Base-by-base conservation (phyloP, 2,113 vertebrate genomes). In the Halichoerus grypus region DNA sequence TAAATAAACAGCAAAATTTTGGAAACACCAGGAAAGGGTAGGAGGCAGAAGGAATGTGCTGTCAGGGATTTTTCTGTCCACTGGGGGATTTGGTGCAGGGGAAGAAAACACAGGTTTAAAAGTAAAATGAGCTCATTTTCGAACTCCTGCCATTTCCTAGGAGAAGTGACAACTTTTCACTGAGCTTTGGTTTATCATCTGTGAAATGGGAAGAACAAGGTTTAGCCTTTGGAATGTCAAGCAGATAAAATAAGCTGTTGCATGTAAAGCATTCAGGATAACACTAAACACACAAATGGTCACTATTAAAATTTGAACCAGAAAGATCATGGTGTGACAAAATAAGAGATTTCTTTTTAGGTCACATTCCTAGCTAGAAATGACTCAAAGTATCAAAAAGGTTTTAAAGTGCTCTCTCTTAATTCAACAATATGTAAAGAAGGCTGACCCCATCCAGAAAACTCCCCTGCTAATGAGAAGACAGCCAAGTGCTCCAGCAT, bases 291-390 rank as follows among this genome's bases (percentile, higher is more conserved):
- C 77, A 93, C 72, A 93, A 88, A 87, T 93, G 94, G 51, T 69
- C 80, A 26, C 65, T 86, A 91, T 96, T 97, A 96, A 91, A 94
- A 88, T 49, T 63, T 98, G 87, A 97, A 87, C 5, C 83, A 49
- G 51, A 94, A 94, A 79, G 42, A 97, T 77, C 84, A 72, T 49
- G 55, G 22, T 93, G 31, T 49, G 90, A 97, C 79, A 95, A 95
- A 90, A 94, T 77, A 82, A 91, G 55, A 72, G 19, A 86, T 93
- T 93, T 92, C 53, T 95, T 92, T 80, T 86, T 77, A 93, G 49
- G 59, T 94, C 82, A 89, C 55, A 94, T 96, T 86, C 57, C 61
- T 91, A 83, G 65, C 53, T 89, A 74, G 55, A 76, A 92, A 46
- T 95, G 79, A 96, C 42, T 96, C 55, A 72, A 7, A 18, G 22